phyloP scores from a whole-genome alignment of 53 echinoderm and acorn worm genomes.

The Hippasteria phrygiana region DNA sequence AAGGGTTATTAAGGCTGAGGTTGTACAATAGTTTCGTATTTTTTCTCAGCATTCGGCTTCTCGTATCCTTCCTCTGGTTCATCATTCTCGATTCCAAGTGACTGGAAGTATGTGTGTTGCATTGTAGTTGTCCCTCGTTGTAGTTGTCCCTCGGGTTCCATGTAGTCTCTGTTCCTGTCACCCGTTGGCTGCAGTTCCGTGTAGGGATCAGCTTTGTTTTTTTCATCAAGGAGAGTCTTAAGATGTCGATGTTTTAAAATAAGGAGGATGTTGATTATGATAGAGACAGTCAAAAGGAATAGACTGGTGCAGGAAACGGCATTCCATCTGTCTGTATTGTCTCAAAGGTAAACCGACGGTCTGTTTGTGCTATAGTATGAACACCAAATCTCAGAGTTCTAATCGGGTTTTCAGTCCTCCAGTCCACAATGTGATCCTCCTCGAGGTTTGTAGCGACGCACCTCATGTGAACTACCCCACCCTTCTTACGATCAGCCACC shows the following conservation, averaged over 20 bases:
- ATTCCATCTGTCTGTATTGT: too few relatives aligned
- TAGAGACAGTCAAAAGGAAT: too few relatives aligned
- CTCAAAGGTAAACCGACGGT: slow-evolving; percentile 1
- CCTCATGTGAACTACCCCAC: slow-evolving; percentile 13
- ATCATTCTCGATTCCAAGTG: neutral
- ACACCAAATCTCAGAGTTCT: neutral
- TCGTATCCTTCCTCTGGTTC: neutral
- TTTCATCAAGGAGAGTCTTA: neutral
- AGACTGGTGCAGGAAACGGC: too few relatives aligned
- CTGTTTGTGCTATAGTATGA: neutral
- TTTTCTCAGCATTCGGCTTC: neutral
- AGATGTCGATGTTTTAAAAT: too few relatives aligned
- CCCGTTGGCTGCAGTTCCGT: slow-evolving; percentile 35
- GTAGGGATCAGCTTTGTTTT: slow-evolving; percentile 18
- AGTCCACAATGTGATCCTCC: neutral
- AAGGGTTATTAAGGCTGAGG: too few relatives aligned
- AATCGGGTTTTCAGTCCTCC: slow-evolving; percentile 28
- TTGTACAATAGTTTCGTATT: neutral
- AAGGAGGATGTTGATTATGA: too few relatives aligned
- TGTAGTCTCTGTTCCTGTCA: slow-evolving; percentile 2
- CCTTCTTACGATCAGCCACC: slow-evolving; percentile 45
- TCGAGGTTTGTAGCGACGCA: slow-evolving; percentile 25
- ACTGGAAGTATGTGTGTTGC: neutral
- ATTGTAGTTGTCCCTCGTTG: neutral
- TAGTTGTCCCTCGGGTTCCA: neutral